phyloP scores from a whole-genome alignment of 2,888 invertebrate species.

The Lasioglossum leucozonium region DNA sequence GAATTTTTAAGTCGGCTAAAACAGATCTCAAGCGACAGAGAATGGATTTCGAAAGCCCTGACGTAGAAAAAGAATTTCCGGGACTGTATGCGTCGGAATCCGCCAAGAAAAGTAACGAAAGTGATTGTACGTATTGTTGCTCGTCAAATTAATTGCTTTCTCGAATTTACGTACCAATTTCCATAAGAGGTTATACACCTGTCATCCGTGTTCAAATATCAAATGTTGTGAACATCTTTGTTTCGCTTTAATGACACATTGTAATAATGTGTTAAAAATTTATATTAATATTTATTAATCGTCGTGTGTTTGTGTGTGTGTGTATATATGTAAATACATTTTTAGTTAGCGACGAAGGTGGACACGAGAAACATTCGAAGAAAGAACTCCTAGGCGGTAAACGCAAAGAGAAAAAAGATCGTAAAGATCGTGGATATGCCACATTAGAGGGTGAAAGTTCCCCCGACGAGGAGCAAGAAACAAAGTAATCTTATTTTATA shows the following conservation, averaged over 20 bases:
- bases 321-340: constrained; percentile 7
- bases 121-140: constrained; percentile 89
- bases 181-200: constrained; percentile 64
- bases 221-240: neutral
- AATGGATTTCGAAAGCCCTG: constrained; percentile 95
- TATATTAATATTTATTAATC: constrained; percentile 6
- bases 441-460: constrained; percentile 97
- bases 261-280: neutral
- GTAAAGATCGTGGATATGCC: constrained; percentile 95
- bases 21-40: constrained; percentile 14
- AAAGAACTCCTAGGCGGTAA: constrained; percentile 92
- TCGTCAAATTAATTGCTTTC: constrained; percentile 23
- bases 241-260: neutral
- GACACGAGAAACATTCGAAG: constrained; percentile 91
- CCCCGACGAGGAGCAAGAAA: constrained; percentile 94
- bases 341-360: constrained; percentile 91
- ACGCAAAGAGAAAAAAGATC: constrained; percentile 94
- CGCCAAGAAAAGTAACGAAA: constrained; percentile 91
- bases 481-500: constrained; percentile 87
- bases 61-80: constrained; percentile 95
- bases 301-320: neutral
- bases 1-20: constrained; percentile 48
- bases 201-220: constrained; percentile 42
- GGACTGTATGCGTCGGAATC: constrained; percentile 94
- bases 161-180: neutral